Conservation (phyloP, 2,113 vertebrate species). For the Eptesicus fuscus region DNA sequence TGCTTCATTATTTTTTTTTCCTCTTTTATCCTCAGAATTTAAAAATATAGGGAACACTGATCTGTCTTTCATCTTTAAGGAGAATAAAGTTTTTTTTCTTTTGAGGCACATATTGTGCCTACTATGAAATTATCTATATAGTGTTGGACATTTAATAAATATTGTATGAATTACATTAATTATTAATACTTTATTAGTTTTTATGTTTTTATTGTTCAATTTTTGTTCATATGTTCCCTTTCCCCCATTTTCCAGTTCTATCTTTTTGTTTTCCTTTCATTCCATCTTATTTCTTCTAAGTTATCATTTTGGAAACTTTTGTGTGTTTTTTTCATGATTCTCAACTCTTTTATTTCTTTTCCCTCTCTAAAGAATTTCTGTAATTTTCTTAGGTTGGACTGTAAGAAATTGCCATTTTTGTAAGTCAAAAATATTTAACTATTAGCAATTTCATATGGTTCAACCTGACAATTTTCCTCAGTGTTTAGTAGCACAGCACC, state of each 20-base stretch:
- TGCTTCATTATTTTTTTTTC: not conserved
- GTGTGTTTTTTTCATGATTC: not conserved
- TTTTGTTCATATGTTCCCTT: not conserved
- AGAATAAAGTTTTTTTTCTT: not conserved
- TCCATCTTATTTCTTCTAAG: not conserved
- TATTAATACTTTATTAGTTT: not conserved
- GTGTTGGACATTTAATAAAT: not conserved
- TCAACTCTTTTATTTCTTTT: not conserved
- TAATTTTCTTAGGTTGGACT: not conserved
- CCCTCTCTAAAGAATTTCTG: not conserved
- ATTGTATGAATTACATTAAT: not conserved
- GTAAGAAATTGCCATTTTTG: not conserved
- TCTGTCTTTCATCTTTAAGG: not conserved
- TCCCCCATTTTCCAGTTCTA: not conserved
- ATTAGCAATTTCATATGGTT: not conserved
- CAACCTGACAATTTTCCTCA: not conserved
- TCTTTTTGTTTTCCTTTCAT: not conserved
- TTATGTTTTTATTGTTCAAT: not conserved
- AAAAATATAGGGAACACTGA: not conserved
- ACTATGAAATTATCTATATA: not conserved
- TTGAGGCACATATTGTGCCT: not conserved
- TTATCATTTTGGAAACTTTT: not conserved
- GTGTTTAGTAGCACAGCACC: not conserved
- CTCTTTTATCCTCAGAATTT: conserved; percentile 22
- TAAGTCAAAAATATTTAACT: not conserved